Base-by-base conservation (phyloP, 1,140 invertebrate genomes). In the Drosophila pseudoobscura region DNA sequence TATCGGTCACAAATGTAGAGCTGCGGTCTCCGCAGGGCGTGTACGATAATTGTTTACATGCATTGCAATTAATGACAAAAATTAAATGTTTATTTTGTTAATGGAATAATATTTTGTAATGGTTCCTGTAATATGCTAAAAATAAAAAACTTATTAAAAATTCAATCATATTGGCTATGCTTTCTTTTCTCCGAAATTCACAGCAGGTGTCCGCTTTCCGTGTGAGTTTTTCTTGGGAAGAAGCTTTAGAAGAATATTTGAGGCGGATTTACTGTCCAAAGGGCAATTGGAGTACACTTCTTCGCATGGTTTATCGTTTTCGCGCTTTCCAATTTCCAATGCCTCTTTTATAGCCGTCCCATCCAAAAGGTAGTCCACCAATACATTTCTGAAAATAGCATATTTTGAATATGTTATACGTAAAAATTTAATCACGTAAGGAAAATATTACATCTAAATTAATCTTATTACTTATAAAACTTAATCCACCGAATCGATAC, bases 321-420 rank as follows among this genome's bases (percentile, higher is more conserved):
- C 70, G 17, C 93, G 92, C 63, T 93, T 93, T 1, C 95, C 96
- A 13, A 94, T 93, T 44, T 95, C 94, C 15, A 96, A 91, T 0
- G 96, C 96, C 72, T 96, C 94, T 85, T 96, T 95, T 26, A 97
- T 94, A 1, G 95, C 93, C 0, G 96, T 96, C 0, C 96, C 96
- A 75, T 95, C 95, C 35, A 96, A 89, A 73, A 96, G 94, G 4
- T 95, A 95, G 1, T 94, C 94, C 11, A 96, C 93, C 11, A 96
- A 78, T 1, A 95, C 93, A 77, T 96, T 96, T 61, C 95, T 96
- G 20, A 6, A 46, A 91, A 46, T 9, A 45, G 8, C 41, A 45
- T 54, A 54, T 13, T 41, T 24, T 6, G 6, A 22, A 11, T 35
- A 51, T 26, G 24, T 26, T 26, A 5, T 26, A 5, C 24, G 24